phyloP scores from a whole-genome alignment of 1,140 invertebrate species.

The Dreissena rostriformis region DNA sequence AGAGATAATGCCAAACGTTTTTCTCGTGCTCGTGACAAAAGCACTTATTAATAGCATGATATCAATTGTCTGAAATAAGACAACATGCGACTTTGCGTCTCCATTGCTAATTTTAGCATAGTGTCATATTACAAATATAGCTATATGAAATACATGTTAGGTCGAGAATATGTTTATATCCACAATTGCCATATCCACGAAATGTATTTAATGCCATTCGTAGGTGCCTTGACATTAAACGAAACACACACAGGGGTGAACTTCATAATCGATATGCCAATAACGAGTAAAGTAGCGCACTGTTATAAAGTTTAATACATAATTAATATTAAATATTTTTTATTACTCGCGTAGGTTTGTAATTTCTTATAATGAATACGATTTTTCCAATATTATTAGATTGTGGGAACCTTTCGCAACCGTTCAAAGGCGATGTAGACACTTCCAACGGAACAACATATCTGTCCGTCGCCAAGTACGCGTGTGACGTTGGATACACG shows the following conservation, averaged over 20 bases:
- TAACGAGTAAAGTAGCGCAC: too few relatives aligned
- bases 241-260: too few relatives aligned
- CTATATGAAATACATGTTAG: too few relatives aligned
- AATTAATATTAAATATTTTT: neutral
- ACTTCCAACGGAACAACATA: constrained; percentile 8
- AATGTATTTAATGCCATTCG: too few relatives aligned
- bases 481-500: constrained; percentile 18
- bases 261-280: too few relatives aligned
- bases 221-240: too few relatives aligned
- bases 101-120: neutral
- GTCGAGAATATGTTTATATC: too few relatives aligned
- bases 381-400: neutral
- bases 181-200: too few relatives aligned
- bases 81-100: too few relatives aligned
- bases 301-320: neutral
- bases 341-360: neutral
- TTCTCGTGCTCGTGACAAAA: too few relatives aligned
- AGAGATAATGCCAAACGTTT: neutral
- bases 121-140: neutral
- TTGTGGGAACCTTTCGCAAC: constrained; percentile 2
- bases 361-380: neutral
- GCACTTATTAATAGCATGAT: neutral
- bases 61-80: neutral
- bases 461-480: constrained; percentile 1
- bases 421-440: neutral